phyloP scores from a whole-genome alignment of 2,113 vertebrate genomes.

The Halcyon senegalensis region DNA sequence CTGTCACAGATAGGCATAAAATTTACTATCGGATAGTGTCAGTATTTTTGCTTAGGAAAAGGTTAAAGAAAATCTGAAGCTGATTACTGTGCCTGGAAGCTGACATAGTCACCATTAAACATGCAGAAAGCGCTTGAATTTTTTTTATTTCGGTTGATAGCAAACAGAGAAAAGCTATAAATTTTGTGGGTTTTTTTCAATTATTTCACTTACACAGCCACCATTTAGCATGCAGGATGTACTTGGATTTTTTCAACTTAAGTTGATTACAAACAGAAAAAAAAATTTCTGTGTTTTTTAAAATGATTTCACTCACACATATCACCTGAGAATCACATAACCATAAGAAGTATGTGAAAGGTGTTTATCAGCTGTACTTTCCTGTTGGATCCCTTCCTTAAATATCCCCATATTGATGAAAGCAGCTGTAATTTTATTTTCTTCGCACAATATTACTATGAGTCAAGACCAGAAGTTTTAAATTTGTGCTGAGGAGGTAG shows the following conservation, averaged over 20 bases:
- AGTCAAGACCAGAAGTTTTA: slow-evolving; percentile 15
- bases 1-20: neutral
- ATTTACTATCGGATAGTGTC: neutral
- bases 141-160: neutral
- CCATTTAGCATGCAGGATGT: neutral
- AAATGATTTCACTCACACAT: neutral
- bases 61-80: neutral
- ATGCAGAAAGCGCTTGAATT: neutral
- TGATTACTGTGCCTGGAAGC: neutral
- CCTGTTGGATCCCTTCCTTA: neutral
- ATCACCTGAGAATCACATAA: neutral
- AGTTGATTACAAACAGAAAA: neutral
- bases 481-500: neutral
- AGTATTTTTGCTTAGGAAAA: neutral
- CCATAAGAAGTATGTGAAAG: neutral
- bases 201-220: neutral
- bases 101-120: neutral
- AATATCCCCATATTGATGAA: neutral
- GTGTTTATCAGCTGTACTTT: neutral
- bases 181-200: neutral
- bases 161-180: neutral
- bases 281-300: neutral
- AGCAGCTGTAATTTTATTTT: slow-evolving; percentile 4
- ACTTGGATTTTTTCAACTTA: neutral
- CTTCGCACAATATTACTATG: neutral